Percentiles rank a stretch among this genome's conserved stretches.
Evolutionary conservation across 1,140 invertebrate species (phyloP).

Genomic region (Adoxophyes honmai): DNA sequence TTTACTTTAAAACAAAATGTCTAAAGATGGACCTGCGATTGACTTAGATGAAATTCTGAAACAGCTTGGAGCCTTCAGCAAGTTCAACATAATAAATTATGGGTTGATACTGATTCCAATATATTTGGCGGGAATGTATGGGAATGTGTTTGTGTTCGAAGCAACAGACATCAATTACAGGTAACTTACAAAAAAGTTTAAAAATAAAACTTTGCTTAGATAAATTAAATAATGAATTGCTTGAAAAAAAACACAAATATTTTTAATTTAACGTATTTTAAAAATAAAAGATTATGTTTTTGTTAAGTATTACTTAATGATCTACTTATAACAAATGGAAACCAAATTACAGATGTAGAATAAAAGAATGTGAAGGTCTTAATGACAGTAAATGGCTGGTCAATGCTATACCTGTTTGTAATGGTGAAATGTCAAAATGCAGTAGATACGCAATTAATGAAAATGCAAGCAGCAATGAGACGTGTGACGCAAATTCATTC

Average conservation of each 20-base stretch:
- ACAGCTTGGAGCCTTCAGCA: slow-evolving; percentile 57
- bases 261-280: too few species aligned
- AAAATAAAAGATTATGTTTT: too few species aligned
- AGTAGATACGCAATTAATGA: slow-evolving; percentile 20
- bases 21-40: slow-evolving; percentile 26
- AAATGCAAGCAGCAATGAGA: slow-evolving; percentile 16
- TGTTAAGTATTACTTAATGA: too few species aligned
- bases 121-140: slow-evolving; percentile 67
- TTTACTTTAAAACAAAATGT: slow-evolving; percentile 32
- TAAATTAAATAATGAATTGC: too few species aligned
- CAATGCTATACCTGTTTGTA: slow-evolving; percentile 47
- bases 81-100: slow-evolving; percentile 66
- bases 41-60: slow-evolving; percentile 53
- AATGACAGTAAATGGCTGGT: slow-evolving; percentile 42
- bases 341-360: slow-evolving; percentile 36
- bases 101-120: slow-evolving; percentile 56
- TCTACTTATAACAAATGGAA: too few species aligned
- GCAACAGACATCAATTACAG: slow-evolving; percentile 59
- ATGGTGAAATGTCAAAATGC: slow-evolving; percentile 41
- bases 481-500: slow-evolving; percentile 38
- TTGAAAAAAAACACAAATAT: too few species aligned
- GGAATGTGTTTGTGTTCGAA: slow-evolving; percentile 60
- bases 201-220: too few species aligned
- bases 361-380: slow-evolving; percentile 40
- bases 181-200: too few species aligned